Base-by-base conservation (phyloP, 2,888 invertebrate genomes). In the Andrena praecox region DNA sequence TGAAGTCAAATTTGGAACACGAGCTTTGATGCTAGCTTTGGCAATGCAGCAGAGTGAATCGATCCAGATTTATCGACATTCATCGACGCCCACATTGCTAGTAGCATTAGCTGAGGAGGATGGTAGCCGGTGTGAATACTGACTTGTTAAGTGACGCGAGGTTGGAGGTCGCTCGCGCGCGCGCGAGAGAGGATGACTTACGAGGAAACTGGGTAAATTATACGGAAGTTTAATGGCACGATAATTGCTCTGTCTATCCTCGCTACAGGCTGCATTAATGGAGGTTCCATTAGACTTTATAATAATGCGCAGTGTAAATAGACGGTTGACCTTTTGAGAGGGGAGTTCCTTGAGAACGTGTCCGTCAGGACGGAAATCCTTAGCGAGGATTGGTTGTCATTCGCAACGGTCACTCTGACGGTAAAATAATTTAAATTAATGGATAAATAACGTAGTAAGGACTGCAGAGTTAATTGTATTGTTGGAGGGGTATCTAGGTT, bases 191-290 rank as follows among this genome's bases (percentile, higher is more conserved):
- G 20, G 59, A 16, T 42, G 42, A 42, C 42, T 42, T 42, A 42
- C 2, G 33, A 24, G 77, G 59, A 33, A 77, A 66, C 42, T 29
- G 50, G 27, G 48, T 29, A 12, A 78, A 78, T 71, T 84, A 35
- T 50, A 68, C 74, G 74, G 71, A 78, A 75, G 68, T 78, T 83
- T 84, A 78, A 82, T 69, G 62, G 68, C 75, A 60, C n/a, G 52
- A 27, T 77, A 82, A 73, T 78, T 79, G 59, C 73, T 33, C 24
- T 48, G 68, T 64, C 79, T 70, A 72, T 56, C 48, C 54, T 31
- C 29, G 35, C 50, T 50, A 50, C 63, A 54, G 52, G 68, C 60
- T 50, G 54, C 64, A 71, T 72, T 82, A 80, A 60, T 62, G 67
- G 54, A 52, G 7, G 2, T 56, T 0, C 77, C 66, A 63, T 78